A percentile compares a stretch with the other conserved stretches of the same genome.
Conservation (phyloP, 2,113 vertebrate species). For the Labrus mixtus region DNA sequence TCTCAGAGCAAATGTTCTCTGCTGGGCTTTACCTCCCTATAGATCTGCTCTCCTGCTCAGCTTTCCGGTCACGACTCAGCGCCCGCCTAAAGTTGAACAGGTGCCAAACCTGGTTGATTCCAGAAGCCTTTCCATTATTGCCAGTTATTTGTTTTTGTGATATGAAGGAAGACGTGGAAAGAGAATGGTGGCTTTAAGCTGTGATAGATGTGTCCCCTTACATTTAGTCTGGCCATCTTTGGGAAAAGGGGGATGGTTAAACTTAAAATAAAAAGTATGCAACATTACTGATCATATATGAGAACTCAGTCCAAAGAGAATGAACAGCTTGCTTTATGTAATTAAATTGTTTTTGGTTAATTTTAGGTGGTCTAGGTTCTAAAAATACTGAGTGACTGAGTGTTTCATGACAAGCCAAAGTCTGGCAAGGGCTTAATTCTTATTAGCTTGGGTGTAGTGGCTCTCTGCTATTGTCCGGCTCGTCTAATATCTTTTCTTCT, state of each 20-base stretch:
- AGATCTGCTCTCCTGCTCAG: conserved; percentile 33
- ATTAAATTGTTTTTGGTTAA: conserved; percentile 10
- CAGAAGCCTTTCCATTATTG: conserved; percentile 60
- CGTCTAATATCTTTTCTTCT: conserved; percentile 25
- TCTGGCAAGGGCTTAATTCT: conserved; percentile 43
- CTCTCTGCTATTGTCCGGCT: conserved; percentile 24
- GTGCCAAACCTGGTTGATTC: conserved; percentile 58
- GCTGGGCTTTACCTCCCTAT: conserved; percentile 32
- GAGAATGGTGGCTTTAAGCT: conserved; percentile 26
- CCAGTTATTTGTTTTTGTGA: conserved; percentile 60
- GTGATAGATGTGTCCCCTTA: conserved; percentile 1
- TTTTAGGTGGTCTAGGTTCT: background rate
- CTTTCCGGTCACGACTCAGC: conserved; percentile 61
- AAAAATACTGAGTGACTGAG: conserved; percentile 17
- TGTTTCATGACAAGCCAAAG: conserved; percentile 20
- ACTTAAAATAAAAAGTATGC: background rate
- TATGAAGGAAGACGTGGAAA: conserved; percentile 39
- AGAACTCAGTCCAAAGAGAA: background rate
- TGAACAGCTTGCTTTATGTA: conserved; percentile 7
- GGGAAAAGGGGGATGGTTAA: background rate
- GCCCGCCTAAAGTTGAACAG: conserved; percentile 54
- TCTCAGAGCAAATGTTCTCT: conserved; percentile 11
- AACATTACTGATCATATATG: conserved; percentile 1
- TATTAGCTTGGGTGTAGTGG: conserved; percentile 53
- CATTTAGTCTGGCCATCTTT: background rate